Percentiles rank a stretch among this genome's conserved stretches.
phyloP scores from a whole-genome alignment of 2,888 invertebrate species.

The Leptopterna dolabrata region DNA sequence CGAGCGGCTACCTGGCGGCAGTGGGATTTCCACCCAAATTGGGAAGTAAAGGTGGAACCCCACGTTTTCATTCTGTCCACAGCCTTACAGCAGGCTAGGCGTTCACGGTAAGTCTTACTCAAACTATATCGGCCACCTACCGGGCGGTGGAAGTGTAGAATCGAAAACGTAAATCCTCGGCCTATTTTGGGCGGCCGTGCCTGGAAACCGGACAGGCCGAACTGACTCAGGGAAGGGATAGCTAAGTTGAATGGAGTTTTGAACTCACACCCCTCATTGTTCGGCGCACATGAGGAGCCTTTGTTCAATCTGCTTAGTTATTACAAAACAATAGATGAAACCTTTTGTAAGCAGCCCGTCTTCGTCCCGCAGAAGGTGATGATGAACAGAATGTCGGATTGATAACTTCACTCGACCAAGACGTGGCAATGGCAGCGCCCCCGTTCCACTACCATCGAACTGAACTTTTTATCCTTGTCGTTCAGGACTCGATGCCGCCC shows the following conservation, averaged over 20 bases:
- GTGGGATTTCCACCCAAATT: too few relatives aligned
- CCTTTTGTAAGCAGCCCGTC: not conserved
- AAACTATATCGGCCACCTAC: too few relatives aligned
- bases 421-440: not conserved
- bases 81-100: too few relatives aligned
- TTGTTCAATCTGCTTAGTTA: conserved; percentile 5
- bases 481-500: not conserved
- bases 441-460: not conserved
- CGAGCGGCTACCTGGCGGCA: too few relatives aligned
- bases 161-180: too few relatives aligned
- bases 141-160: too few relatives aligned
- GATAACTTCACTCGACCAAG: not conserved
- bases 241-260: not conserved
- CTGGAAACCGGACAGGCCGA: not conserved
- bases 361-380: not conserved
- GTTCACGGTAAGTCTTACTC: too few relatives aligned
- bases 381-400: not conserved
- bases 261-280: not conserved
- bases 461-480: not conserved
- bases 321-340: conserved; percentile 16
- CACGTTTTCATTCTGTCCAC: too few relatives aligned
- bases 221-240: not conserved
- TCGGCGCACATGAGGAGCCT: not conserved
- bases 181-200: too few relatives aligned
- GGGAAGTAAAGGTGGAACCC: too few relatives aligned